A percentile compares a stretch with the other conserved stretches of the same genome.
phyloP scores from a whole-genome alignment of 2,113 vertebrate species.

The Plecotus auritus region DNA sequence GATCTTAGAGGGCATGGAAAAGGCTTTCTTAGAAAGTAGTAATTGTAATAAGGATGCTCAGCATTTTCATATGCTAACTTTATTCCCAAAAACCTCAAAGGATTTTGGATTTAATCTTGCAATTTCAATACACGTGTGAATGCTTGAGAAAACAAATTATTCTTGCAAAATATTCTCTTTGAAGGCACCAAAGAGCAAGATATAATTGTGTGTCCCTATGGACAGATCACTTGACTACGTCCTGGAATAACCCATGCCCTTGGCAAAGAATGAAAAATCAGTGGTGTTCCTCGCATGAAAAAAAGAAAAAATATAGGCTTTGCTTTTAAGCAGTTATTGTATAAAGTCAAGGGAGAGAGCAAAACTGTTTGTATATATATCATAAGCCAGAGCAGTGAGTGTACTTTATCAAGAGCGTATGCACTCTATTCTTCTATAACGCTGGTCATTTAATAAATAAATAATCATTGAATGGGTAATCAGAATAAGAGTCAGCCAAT shows the following conservation, averaged over 20 bases:
- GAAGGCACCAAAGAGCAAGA: constrained; percentile 34
- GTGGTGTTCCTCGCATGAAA: background rate
- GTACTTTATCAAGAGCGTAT: background rate
- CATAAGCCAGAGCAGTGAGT: background rate
- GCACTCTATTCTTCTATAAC: background rate
- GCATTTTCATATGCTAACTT: constrained; percentile 32
- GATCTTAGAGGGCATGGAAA: constrained; percentile 14
- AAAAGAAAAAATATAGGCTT: background rate
- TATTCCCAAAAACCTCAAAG: constrained; percentile 31
- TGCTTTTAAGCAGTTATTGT: background rate
- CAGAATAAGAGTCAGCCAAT: background rate
- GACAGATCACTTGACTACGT: constrained; percentile 2
- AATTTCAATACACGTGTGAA: constrained; percentile 34
- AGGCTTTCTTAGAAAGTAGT: constrained; percentile 32
- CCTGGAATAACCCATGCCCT: constrained; percentile 22
- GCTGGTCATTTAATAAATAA: background rate
- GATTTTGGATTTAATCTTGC: constrained; percentile 52
- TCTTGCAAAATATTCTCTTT: constrained; percentile 48
- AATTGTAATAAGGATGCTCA: constrained; percentile 26
- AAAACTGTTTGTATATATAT: background rate
- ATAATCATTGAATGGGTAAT: background rate
- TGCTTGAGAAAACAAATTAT: constrained; percentile 53
- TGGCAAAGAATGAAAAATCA: background rate
- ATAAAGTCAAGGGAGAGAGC: background rate
- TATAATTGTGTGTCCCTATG: background rate